Conservation (phyloP, 2,113 vertebrate genomes). For the Hippolais icterina region DNA sequence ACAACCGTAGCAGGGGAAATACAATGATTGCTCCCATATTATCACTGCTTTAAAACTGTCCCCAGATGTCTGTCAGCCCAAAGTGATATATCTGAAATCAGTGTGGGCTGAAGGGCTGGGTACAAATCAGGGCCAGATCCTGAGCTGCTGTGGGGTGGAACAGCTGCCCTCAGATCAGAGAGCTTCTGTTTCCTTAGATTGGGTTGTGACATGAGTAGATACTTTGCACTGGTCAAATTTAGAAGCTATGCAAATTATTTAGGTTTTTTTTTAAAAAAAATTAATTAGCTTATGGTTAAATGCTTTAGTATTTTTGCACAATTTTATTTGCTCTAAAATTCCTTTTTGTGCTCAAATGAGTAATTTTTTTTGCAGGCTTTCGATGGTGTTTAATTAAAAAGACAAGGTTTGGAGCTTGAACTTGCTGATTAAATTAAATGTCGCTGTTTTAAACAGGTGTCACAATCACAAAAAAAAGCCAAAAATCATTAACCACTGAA, state of each 20-base stretch:
- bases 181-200: background rate
- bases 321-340: background rate
- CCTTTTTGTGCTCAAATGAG: background rate
- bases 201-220: background rate
- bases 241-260: background rate
- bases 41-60: background rate
- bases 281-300: background rate
- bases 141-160: background rate
- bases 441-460: background rate
- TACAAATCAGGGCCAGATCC: background rate
- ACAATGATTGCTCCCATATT: background rate
- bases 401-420: constrained; percentile 2
- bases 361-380: background rate
- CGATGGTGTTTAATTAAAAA: constrained; percentile 2
- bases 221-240: background rate
- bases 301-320: background rate
- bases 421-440: constrained; percentile 8
- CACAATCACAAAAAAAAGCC: background rate
- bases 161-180: background rate
- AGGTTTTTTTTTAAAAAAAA: background rate
- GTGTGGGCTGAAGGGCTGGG: background rate
- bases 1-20: background rate
- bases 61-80: background rate
- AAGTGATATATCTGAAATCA: background rate
- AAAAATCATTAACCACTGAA: background rate